Evolutionary conservation across 2,113 vertebrate species (phyloP).

Genomic region (Nansenia antarctica): DNA sequence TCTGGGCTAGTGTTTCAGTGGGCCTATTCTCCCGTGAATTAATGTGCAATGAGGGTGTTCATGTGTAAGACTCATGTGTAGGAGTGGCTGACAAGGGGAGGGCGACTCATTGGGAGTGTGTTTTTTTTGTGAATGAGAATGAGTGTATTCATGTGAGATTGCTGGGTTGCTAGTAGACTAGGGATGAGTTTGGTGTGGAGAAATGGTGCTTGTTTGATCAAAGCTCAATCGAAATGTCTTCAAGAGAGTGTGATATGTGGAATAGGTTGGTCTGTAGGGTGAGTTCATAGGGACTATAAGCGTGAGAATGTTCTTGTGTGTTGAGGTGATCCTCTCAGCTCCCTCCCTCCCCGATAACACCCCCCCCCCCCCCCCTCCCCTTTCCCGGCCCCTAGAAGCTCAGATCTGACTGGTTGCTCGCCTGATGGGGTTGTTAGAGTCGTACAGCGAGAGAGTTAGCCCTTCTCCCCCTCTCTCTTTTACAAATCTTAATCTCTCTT

Average conservation of each 20-base stretch:
- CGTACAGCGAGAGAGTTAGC: slow-evolving; percentile 44
- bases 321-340: not conserved
- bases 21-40: slow-evolving; percentile 43
- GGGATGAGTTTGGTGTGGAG: no score
- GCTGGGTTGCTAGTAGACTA: no score
- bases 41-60: slow-evolving; percentile 39
- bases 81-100: not conserved
- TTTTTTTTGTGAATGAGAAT: not conserved
- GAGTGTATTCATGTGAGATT: no score
- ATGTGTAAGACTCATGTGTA: slow-evolving; percentile 38
- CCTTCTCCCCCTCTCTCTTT: slow-evolving; percentile 35
- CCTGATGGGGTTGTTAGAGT: slow-evolving; percentile 28
- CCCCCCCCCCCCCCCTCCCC: not conserved
- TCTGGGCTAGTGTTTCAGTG: slow-evolving; percentile 30
- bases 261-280: not conserved
- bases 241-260: not conserved
- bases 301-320: slow-evolving; percentile 15
- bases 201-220: not conserved
- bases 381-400: slow-evolving; percentile 19
- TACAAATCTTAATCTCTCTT: slow-evolving; percentile 68
- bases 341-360: not conserved
- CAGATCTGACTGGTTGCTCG: slow-evolving; percentile 11
- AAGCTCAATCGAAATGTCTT: not conserved
- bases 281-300: not conserved
- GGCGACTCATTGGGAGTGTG: not conserved